phyloP scores from a whole-genome alignment of 2,113 vertebrate species.

The Microcebus ravelobensis region DNA sequence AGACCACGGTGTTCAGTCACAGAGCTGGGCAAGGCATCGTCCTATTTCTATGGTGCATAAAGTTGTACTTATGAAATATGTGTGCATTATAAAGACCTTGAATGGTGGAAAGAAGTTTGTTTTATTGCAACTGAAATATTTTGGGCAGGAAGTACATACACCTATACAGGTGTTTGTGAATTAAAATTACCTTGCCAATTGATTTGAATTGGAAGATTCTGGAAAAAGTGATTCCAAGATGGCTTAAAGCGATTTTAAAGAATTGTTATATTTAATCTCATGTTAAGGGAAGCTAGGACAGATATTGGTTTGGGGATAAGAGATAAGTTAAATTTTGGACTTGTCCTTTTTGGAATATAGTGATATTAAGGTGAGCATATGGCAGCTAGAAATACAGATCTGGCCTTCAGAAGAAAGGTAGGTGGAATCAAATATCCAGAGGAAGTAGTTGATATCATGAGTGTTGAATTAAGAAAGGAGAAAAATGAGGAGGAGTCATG shows the following conservation, averaged over 20 bases:
- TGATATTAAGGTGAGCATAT: neutral
- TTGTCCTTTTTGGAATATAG: neutral
- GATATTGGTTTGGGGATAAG: neutral
- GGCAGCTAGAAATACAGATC: neutral
- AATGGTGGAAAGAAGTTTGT: neutral
- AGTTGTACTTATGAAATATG: neutral
- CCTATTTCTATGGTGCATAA: neutral
- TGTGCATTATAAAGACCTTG: neutral
- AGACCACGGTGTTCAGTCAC: neutral
- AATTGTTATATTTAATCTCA: neutral
- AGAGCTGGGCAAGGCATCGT: neutral
- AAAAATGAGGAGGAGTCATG: neutral
- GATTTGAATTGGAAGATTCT: neutral
- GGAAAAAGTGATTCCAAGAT: neutral
- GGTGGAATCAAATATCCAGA: neutral
- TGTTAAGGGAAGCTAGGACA: neutral
- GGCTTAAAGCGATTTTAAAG: neutral
- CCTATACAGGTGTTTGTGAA: neutral
- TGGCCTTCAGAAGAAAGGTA: neutral
- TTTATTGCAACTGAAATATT: neutral
- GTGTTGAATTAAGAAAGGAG: neutral
- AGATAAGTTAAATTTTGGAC: neutral
- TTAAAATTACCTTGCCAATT: neutral
- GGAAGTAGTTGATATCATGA: neutral
- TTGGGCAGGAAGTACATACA: neutral